phyloP scores from a whole-genome alignment of 2,797 vertebrate species.

The Sardinella longiceps region DNA sequence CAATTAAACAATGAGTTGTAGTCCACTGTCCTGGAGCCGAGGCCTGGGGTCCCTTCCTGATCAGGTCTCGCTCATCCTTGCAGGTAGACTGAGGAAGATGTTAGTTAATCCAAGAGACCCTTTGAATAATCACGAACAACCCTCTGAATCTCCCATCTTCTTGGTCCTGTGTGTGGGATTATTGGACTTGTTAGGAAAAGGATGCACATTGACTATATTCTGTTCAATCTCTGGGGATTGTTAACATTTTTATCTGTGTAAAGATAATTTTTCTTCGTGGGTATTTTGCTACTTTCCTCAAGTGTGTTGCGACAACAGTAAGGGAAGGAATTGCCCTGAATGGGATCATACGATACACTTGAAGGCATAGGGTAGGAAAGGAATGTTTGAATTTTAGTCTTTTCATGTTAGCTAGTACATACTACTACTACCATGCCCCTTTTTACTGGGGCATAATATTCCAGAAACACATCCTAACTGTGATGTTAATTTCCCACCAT shows the following conservation, averaged over 20 bases:
- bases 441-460: constrained; percentile 65
- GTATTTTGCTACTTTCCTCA: constrained; percentile 55
- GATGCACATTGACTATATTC: constrained; percentile 54
- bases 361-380: constrained; percentile 43
- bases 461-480: constrained; percentile 62
- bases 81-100: neutral
- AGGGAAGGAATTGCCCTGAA: constrained; percentile 56
- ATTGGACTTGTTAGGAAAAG: constrained; percentile 25
- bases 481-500: constrained; percentile 63
- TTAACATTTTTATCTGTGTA: constrained; percentile 75
- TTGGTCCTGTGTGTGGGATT: constrained; percentile 45
- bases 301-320: constrained; percentile 43
- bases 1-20: constrained; percentile 49
- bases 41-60: neutral
- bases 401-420: constrained; percentile 52
- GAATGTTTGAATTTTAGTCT: constrained; percentile 57
- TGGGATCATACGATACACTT: constrained; percentile 66
- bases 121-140: constrained; percentile 15
- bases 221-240: constrained; percentile 74
- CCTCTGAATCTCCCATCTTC: neutral
- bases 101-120: neutral
- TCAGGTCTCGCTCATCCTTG: neutral
- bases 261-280: constrained; percentile 74
- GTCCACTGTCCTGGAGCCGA: constrained; percentile 26
- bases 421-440: constrained; percentile 51